phyloP scores from a whole-genome alignment of 2,797 vertebrate genomes.

The Rhinatrema bivittatum region DNA sequence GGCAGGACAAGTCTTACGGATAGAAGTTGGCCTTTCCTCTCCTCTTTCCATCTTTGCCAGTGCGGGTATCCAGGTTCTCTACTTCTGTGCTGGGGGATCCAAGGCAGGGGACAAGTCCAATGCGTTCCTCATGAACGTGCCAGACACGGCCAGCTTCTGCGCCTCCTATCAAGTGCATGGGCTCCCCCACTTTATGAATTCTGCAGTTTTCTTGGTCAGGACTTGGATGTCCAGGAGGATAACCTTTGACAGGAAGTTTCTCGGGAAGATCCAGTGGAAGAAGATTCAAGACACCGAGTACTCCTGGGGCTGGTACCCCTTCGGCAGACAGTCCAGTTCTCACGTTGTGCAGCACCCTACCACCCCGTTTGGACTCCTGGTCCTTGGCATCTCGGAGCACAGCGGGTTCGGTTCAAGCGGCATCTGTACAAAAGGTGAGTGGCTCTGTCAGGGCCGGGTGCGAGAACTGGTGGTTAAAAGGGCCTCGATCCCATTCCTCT shows the following conservation, averaged over 20 bases:
- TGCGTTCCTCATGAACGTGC: slow-evolving; percentile 42
- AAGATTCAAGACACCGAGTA: slow-evolving; percentile 30
- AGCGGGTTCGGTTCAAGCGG: slow-evolving; percentile 50
- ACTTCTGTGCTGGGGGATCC: slow-evolving; percentile 39
- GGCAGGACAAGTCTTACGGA: slow-evolving; percentile 17
- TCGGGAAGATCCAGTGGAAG: slow-evolving; percentile 28
- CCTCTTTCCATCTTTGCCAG: slow-evolving; percentile 50
- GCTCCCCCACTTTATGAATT: slow-evolving; percentile 33
- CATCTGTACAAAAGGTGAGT: slow-evolving; percentile 36
- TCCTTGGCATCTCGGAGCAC: slow-evolving; percentile 30
- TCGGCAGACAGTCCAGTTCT: background rate
- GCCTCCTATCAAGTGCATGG: slow-evolving; percentile 34
- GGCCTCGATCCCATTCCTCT: no score
- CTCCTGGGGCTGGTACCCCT: slow-evolving; percentile 46
- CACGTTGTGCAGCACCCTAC: slow-evolving; percentile 33
- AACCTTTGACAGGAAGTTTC: slow-evolving; percentile 15
- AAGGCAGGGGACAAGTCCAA: background rate
- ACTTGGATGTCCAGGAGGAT: slow-evolving; percentile 11
- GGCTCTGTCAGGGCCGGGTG: no score
- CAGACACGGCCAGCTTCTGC: slow-evolving; percentile 36
- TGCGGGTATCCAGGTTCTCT: slow-evolving; percentile 40
- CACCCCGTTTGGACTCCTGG: slow-evolving; percentile 43
- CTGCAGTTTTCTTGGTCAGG: slow-evolving; percentile 38
- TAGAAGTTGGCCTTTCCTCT: slow-evolving; percentile 6
- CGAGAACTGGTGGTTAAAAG: no score